phyloP scores from a whole-genome alignment of 2,888 invertebrate species.

The Hemaris fuciformis region DNA sequence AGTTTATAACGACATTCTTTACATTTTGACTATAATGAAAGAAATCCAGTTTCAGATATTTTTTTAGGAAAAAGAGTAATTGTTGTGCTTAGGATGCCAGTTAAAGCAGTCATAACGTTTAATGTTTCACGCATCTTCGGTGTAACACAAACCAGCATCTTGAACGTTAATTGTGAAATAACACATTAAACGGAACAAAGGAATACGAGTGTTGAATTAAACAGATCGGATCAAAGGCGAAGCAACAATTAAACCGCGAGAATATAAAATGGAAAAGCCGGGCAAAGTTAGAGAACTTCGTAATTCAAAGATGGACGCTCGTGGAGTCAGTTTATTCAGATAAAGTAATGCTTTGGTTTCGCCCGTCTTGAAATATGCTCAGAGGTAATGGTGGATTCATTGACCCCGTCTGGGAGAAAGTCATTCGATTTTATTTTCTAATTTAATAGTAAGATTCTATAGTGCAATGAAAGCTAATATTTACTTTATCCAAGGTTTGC shows the following conservation, averaged over 20 bases:
- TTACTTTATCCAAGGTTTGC: background rate
- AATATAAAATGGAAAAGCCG: slow-evolving; percentile 63
- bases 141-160: slow-evolving; percentile 4
- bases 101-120: background rate
- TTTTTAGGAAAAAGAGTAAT: background rate
- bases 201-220: slow-evolving; percentile 53
- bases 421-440: background rate
- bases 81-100: background rate
- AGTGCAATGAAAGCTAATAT: background rate
- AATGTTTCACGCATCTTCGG: background rate
- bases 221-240: slow-evolving; percentile 54
- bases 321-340: slow-evolving; percentile 34
- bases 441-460: background rate
- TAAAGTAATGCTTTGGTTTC: slow-evolving; percentile 11
- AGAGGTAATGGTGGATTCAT: background rate
- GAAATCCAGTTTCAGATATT: too few relatives aligned
- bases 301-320: slow-evolving; percentile 48
- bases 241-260: slow-evolving; percentile 67
- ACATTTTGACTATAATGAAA: too few relatives aligned
- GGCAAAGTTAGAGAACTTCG: slow-evolving; percentile 53
- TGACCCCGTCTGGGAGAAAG: background rate
- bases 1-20: too few relatives aligned
- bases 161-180: slow-evolving; percentile 4
- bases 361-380: background rate
- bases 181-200: slow-evolving; percentile 25